Base-by-base conservation (phyloP, 2,888 invertebrate species). In the Tipula unca region DNA sequence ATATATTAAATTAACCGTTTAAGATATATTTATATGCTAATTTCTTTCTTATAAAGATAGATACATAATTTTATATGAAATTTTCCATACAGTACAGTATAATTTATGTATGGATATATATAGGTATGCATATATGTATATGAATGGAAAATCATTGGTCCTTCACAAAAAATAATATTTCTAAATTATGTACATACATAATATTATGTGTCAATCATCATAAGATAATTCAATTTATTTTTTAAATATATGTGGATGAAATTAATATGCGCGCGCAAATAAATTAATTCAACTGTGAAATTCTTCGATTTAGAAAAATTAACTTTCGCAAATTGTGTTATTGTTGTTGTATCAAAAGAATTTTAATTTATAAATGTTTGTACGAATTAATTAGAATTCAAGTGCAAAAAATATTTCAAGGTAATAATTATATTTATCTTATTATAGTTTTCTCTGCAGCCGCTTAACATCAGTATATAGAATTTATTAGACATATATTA, bases 11-110 rank as follows among this genome's bases (percentile, higher is more conserved):
- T 69, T 69, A 69, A 69, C 69, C 69, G 69, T 69, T 69, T 25
- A 69, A 69, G 69, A 69, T 69, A 69, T 69, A 25, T 69, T 69
- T 69, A n/a, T n/a, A 69, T 69, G 69, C 69, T 69, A 69, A 69
- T 69, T 69, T 69, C 69, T 25, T 69, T 69, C 25, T 69, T 69
- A 69, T 69, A 69, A 25, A 69, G 25, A 1, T 69, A 25, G 25
- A 25, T 25, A 25, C 25, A 69, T 10, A 20, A 25, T 69, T 69
- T 69, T 48, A 25, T 69, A 69, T 69, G 10, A 69, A 0, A 25
- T 69, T 69, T 25, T 69, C 69, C 69, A 69, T 69, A 25, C 69
- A 25, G 69, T 69, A 25, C 10, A 69, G 0, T 25, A 17, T 17
- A 69, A 69, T 20, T 69, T 17, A 54, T 54, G 17, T 54, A 54